Conservation (phyloP, 1,140 invertebrate genomes). For the Solenopsis invicta region DNA sequence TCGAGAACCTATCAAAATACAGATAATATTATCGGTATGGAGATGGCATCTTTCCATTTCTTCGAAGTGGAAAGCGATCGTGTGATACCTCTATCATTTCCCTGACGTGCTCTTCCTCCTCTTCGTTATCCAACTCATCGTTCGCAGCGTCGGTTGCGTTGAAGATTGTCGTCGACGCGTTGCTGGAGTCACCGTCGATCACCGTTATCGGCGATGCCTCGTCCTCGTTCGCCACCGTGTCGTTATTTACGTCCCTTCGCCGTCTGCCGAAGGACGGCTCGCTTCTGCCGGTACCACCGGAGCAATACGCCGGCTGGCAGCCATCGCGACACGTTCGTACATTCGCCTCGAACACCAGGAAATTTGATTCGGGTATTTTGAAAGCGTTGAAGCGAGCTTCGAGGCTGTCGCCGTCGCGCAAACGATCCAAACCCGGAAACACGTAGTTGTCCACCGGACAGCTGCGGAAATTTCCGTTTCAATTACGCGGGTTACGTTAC, state of each 20-base stretch:
- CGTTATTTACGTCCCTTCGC: slow-evolving; percentile 87
- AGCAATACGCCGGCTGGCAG: slow-evolving; percentile 95
- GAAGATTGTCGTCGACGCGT: slow-evolving; percentile 42
- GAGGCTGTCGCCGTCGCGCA: slow-evolving; percentile 94
- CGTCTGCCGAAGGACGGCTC: slow-evolving; percentile 93
- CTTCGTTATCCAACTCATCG: slow-evolving; percentile 44
- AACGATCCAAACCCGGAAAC: slow-evolving; percentile 95
- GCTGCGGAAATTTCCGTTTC: slow-evolving; percentile 84
- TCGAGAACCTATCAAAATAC: slow-evolving; percentile 88
- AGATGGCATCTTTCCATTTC: neutral
- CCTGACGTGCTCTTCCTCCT: slow-evolving; percentile 90
- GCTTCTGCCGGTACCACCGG: slow-evolving; percentile 90
- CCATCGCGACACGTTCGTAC: slow-evolving; percentile 95
- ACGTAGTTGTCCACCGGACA: slow-evolving; percentile 97
- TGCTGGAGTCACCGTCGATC: slow-evolving; percentile 59
- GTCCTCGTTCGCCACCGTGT: slow-evolving; percentile 71
- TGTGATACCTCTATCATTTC: slow-evolving; percentile 94
- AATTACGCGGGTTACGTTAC: neutral
- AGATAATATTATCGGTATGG: neutral
- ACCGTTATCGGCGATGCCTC: slow-evolving; percentile 64
- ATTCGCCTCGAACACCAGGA: slow-evolving; percentile 97
- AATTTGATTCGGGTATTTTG: slow-evolving; percentile 98
- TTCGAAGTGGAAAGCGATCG: slow-evolving; percentile 5
- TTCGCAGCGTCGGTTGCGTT: slow-evolving; percentile 46
- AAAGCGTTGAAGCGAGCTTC: slow-evolving; percentile 97